phyloP scores from a whole-genome alignment of 92 coral and sea anemone species.

The Palythoa grandiflora region DNA sequence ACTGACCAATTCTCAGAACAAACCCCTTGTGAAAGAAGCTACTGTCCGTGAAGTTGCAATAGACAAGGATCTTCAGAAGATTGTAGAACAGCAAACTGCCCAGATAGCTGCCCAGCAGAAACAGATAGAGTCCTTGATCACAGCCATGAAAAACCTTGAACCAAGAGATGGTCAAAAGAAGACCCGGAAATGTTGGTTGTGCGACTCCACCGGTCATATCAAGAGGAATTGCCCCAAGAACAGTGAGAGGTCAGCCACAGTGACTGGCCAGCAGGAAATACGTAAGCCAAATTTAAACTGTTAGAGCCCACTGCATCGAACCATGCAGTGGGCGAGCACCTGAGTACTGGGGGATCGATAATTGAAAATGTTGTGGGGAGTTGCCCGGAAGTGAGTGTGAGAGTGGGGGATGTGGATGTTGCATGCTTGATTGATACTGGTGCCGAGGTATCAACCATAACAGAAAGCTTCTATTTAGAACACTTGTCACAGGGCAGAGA shows the following conservation, averaged over 20 bases:
- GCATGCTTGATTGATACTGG: slow-evolving; percentile 72
- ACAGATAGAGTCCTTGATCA: slow-evolving; percentile 66
- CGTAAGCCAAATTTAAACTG: slow-evolving; percentile 56
- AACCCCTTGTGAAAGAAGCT: slow-evolving; percentile 41
- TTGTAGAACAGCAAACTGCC: slow-evolving; percentile 60
- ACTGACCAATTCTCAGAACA: slow-evolving; percentile 37
- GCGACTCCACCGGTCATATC: slow-evolving; percentile 4
- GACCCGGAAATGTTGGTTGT: slow-evolving; percentile 59
- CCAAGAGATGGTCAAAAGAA: slow-evolving; percentile 1
- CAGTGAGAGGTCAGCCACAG: background rate
- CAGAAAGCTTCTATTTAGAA: slow-evolving; percentile 64
- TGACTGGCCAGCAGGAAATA: slow-evolving; percentile 47
- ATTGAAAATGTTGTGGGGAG: slow-evolving; percentile 62
- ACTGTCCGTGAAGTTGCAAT: slow-evolving; percentile 58
- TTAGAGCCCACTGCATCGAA: slow-evolving; percentile 67
- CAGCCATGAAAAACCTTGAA: slow-evolving; percentile 37
- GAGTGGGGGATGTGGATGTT: slow-evolving; percentile 59
- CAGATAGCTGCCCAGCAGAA: slow-evolving; percentile 75
- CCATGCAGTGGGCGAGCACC: slow-evolving; percentile 76
- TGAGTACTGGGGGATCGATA: slow-evolving; percentile 52
- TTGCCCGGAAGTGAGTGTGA: slow-evolving; percentile 64
- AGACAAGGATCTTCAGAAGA: slow-evolving; percentile 52
- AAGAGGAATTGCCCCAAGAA: too few species aligned
- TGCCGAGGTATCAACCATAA: slow-evolving; percentile 70
- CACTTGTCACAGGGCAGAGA: slow-evolving; percentile 52